Evolutionary conservation across 2,797 vertebrate species (phyloP).

Genomic region (Pipistrellus nathusii): DNA sequence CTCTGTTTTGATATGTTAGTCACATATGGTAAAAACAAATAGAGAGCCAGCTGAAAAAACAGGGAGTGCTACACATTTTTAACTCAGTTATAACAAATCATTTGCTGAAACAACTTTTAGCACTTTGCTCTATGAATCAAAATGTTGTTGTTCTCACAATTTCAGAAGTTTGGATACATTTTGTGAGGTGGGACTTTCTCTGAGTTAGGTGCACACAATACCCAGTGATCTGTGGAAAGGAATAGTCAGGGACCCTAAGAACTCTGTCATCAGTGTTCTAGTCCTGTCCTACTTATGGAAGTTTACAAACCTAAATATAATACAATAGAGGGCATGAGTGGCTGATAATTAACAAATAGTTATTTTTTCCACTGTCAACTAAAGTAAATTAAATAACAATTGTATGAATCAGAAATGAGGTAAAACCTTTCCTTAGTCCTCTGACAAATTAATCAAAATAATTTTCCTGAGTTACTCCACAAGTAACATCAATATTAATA

Average conservation of each 20-base stretch:
- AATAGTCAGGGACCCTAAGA: background rate
- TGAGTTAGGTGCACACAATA: background rate
- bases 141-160: slow-evolving; percentile 4
- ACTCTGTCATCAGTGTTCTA: background rate
- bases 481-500: background rate
- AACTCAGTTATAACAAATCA: slow-evolving; percentile 51
- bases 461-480: slow-evolving; percentile 9
- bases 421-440: slow-evolving; percentile 19
- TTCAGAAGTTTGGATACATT: background rate
- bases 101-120: slow-evolving; percentile 49
- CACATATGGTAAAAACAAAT: slow-evolving; percentile 32
- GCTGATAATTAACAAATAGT: slow-evolving; percentile 19
- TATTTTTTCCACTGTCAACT: background rate
- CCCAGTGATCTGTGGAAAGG: background rate
- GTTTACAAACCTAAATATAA: background rate
- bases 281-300: slow-evolving; percentile 3
- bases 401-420: background rate
- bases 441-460: slow-evolving; percentile 49
- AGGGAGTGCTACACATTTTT: background rate
- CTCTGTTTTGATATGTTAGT: slow-evolving; percentile 37
- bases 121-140: slow-evolving; percentile 22
- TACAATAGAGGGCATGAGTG: background rate
- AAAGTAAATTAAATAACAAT: slow-evolving; percentile 34
- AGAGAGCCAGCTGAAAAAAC: slow-evolving; percentile 4
- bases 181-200: background rate